Base-by-base conservation (phyloP, 2,797 vertebrate genomes). In the Miichthys miiuy region DNA sequence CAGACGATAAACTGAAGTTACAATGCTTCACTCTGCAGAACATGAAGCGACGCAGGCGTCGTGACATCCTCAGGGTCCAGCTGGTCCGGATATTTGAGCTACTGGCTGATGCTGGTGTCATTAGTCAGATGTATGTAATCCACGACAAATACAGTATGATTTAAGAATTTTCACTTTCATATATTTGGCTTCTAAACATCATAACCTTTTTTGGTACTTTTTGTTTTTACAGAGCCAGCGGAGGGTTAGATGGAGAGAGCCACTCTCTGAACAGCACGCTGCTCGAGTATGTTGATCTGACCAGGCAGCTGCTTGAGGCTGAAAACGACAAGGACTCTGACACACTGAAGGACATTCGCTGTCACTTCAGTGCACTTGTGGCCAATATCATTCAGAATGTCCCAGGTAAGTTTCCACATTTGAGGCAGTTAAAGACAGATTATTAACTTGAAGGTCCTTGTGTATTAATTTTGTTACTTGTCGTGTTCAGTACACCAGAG, bases 351-450 rank as follows among this genome's bases (percentile, higher is more conserved):
- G 98, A 99, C 91, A 98, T 99, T 77, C 97, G 98, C 93, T 98
- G 97, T 93, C 98, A 99, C 96, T 99, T 99, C 93, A 99, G 98
- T 92, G 98, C 98, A 85, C 97, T 99, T 90, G 98, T 99, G 95
- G 98, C 98, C 91, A 99, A 99, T 92, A 99, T 99, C 82, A 99
- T 99, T 88, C 98, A 99, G 89, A 99, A 99, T 86, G 98, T 99
- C 86, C 96, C 98, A 96, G 98, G 98, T 99, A 23, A 23, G 42
- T 44, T 16, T 3, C 20, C n/a, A 16, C 16, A 51, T 56, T 54
- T 21, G 11, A 5, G 10, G 55, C 25, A 27, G 6, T 75, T 23
- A n/a, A 42, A 56, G 34, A 18, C 13, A 25, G 12, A 25, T 67
- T 55, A 51, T 16, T 48, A 55, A 23, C 21, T 25, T 2, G 1